Evolutionary conservation across 2,113 vertebrate genomes (phyloP).

Genomic region (Desmodus rotundus): DNA sequence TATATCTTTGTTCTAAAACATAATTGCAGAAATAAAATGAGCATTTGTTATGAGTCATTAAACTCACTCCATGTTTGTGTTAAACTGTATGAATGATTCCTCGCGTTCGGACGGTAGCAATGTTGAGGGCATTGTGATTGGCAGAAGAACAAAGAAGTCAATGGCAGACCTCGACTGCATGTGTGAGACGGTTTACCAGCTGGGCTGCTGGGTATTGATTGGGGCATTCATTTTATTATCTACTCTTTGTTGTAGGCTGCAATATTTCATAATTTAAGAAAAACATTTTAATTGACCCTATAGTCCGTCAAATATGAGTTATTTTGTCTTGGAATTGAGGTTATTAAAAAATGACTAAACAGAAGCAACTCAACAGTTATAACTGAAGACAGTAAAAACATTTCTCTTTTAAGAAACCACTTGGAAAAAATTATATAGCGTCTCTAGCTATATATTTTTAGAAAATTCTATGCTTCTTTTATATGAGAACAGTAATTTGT

Average conservation of each 20-base stretch:
- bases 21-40: background rate
- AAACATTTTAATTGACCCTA: background rate
- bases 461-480: background rate
- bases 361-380: background rate
- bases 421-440: background rate
- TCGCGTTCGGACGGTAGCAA: background rate
- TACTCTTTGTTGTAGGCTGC: background rate
- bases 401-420: background rate
- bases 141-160: fast-evolving
- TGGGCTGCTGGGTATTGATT: background rate
- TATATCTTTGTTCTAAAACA: background rate
- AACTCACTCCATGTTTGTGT: background rate
- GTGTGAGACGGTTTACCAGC: background rate
- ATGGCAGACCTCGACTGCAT: fast-evolving
- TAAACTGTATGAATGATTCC: background rate
- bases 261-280: background rate
- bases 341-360: background rate
- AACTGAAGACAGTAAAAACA: background rate
- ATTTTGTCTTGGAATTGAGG: background rate
- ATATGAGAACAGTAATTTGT: background rate
- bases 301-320: background rate
- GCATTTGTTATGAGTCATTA: background rate
- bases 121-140: no score
- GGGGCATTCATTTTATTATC: background rate
- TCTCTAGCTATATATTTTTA: background rate